phyloP scores from a whole-genome alignment of 2,113 vertebrate genomes.

The Dasyprocta punctata region DNA sequence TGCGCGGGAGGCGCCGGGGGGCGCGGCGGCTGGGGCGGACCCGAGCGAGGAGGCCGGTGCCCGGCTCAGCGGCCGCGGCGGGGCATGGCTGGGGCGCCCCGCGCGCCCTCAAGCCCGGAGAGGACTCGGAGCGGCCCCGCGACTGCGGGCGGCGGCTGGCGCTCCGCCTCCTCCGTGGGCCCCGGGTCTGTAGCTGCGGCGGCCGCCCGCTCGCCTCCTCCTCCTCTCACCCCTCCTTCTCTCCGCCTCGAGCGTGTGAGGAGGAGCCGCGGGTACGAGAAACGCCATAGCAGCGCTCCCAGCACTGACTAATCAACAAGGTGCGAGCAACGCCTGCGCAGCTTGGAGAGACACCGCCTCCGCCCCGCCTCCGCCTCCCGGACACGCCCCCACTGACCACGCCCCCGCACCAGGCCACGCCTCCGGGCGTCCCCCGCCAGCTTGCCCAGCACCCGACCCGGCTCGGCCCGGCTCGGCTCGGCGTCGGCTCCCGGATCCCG shows the following conservation, averaged over 20 bases:
- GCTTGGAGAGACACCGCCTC: slow-evolving; percentile 75
- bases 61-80: slow-evolving; percentile 70
- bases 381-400: not conserved
- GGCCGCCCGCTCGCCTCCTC: slow-evolving; percentile 78
- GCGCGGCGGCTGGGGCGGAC: slow-evolving; percentile 53
- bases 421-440: not conserved
- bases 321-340: slow-evolving; percentile 89
- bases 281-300: slow-evolving; percentile 88
- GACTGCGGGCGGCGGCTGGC: slow-evolving; percentile 51
- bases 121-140: slow-evolving; percentile 44
- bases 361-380: slow-evolving; percentile 58
- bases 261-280: slow-evolving; percentile 86
- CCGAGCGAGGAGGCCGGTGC: not conserved
- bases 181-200: slow-evolving; percentile 77
- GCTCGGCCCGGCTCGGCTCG: not conserved
- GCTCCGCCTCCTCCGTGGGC: slow-evolving; percentile 76
- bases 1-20: slow-evolving; percentile 45
- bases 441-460: not conserved
- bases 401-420: not conserved
- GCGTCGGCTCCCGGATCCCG: not conserved
- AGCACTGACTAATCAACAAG: slow-evolving; percentile 88
- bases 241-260: slow-evolving; percentile 74
- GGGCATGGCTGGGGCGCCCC: slow-evolving; percentile 74
- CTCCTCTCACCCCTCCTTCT: slow-evolving; percentile 72
- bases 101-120: slow-evolving; percentile 68